Evolutionary conservation across 2,797 vertebrate species (phyloP), one percentile per base, ranked within the genome.

Genomic region (Gadopsis bispinosus): DNA sequence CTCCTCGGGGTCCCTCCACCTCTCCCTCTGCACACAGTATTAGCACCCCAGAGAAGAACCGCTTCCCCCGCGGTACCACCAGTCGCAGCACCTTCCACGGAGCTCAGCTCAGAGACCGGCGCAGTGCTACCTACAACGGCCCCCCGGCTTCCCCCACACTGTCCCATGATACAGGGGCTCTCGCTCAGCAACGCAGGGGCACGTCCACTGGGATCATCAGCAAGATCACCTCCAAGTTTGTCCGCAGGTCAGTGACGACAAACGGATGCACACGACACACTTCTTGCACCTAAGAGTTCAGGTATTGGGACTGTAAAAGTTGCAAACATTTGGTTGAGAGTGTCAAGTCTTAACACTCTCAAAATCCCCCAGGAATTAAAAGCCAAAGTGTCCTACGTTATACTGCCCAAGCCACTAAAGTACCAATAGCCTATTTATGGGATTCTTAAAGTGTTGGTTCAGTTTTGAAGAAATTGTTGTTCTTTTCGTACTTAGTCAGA

Each of bases 161-260:
- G 73, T 97, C 97, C 3, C 98, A 99, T 0, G 98, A 99, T 74
- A 95, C 96, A 0, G 97, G 96, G 4, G 96, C 97, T 7, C 96
- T 99, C 1, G 95, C 96, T 1, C 98, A 99, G 47, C 95, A 96
- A 69, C 93, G 97, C 76, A 95, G 97, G 79, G 98, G 98, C 17
- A 98, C 98, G 0, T 98, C 98, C 48, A 98, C 98, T 0, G 98
- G 98, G 47, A 96, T 99, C 90, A 99, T 99, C 89, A 95, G 98
- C 97, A 99, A 99, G 92, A 97, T 99, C 93, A 98, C 98, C 62
- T 99, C 98, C 88, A 98, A 98, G 92, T 99, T 99, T 71, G 97
- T 96, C 7, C 98, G 98, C 95, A 99, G 98, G 98, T 99, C 89
- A 95, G 97, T 88, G 55, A 45, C 13, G 59, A 64, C 16, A 37